Base-by-base conservation (phyloP, 2,888 invertebrate genomes). In the Dolichopus griseipennis region DNA sequence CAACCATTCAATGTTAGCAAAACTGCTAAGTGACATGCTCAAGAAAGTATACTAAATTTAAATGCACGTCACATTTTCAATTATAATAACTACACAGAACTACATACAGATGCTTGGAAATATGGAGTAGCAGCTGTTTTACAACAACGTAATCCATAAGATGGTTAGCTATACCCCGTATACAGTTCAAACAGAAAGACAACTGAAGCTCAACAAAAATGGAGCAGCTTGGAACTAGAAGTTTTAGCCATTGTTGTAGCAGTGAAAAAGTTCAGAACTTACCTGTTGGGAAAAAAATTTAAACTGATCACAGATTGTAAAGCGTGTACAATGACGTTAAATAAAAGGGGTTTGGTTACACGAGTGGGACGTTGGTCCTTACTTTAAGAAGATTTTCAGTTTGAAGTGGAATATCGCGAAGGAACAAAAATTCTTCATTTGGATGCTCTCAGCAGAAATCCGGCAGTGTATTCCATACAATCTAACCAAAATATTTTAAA, bases 181-280 rank as follows among this genome's bases (percentile, higher is more conserved):
- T 4, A n/a, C 5, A 20, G 20, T 62, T 3, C 22, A 12, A 65
- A 43, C 33, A 10, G 41, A n/a, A 9, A 43, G 41, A 41, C 41
- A 20, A 43, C 65, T 33, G 65, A 65, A 43, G 20, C 21, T 7
- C 22, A 65, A 65, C 65, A 65, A 18, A 37, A 43, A 20, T 66
- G n/a, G 10, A 1, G 27, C 20, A 61, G 61, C n/a, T 66, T 62
- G 10, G 66, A 66, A 61, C 21, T 62, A 8, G 61, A 64, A 64
- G 64, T 64, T 22, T 34, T 64, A 15, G 64, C 33, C 6, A 34
- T 33, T 18, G 34, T 64, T 12, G n/a, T n/a, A n/a, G n/a, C 10
- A 8, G 12, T 64, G n/a, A 18, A 34, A 7, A 22, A 27, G 12
- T 64, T 64, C 15, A 27, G 33, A 33, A 27, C 27, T 4, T 64